Evolutionary conservation across 2,888 invertebrate genomes (phyloP).

Genomic region (Neoitamus cyanurus): DNA sequence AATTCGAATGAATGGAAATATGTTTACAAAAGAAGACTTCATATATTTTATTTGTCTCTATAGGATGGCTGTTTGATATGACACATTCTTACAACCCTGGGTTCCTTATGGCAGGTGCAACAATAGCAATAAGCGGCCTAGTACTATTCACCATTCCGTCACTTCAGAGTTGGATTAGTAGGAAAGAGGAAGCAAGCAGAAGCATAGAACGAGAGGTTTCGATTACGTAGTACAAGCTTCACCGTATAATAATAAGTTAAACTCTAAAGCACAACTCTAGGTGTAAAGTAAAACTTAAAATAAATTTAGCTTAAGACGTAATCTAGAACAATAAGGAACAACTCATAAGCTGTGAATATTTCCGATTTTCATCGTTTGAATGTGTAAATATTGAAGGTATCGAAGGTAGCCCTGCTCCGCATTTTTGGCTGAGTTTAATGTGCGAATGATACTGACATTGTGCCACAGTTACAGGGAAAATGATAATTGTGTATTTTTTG

Average conservation of each 20-base stretch:
- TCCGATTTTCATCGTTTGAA: background rate
- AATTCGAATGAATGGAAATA: no score
- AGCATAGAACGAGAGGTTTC: slow-evolving; percentile 35
- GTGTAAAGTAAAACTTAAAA: background rate
- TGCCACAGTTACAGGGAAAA: background rate
- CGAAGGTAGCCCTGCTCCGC: background rate
- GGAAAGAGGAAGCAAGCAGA: slow-evolving; percentile 50
- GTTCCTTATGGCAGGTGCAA: slow-evolving; percentile 87
- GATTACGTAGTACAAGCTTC: slow-evolving; percentile 44
- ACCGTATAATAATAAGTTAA: background rate
- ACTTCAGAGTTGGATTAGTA: slow-evolving; percentile 69
- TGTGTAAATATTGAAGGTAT: background rate
- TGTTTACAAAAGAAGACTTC: no score
- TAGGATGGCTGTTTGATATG: slow-evolving; percentile 86
- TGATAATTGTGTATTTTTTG: background rate
- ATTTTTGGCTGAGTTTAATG: no score
- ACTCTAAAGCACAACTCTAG: background rate
- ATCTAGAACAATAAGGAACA: slow-evolving; percentile 19
- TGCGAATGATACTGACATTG: background rate
- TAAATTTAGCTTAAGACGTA: background rate
- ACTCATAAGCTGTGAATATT: slow-evolving; percentile 49
- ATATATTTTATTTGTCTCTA: background rate
- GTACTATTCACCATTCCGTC: slow-evolving; percentile 88
- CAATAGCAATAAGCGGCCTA: slow-evolving; percentile 87
- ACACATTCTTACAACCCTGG: slow-evolving; percentile 84